phyloP scores from a whole-genome alignment of 2,797 vertebrate genomes.

The Tolypeutes matacus region DNA sequence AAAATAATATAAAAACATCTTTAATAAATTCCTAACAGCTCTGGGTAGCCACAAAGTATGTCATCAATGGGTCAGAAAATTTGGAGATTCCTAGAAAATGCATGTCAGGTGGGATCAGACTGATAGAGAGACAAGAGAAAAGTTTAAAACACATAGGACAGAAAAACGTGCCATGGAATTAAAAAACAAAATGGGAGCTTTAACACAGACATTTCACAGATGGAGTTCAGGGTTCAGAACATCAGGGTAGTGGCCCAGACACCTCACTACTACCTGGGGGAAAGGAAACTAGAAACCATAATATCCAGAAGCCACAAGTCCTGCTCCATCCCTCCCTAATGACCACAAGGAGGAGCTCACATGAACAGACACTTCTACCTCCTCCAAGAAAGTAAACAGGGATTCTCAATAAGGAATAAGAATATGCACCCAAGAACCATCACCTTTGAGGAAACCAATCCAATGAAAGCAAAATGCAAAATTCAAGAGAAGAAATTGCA shows the following conservation, averaged over 20 bases:
- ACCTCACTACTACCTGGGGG: neutral
- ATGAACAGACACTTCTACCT: neutral
- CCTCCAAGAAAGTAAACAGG: neutral
- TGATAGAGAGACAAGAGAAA: neutral
- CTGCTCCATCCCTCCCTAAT: neutral
- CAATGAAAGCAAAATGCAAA: neutral
- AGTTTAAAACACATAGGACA: neutral
- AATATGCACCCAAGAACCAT: neutral
- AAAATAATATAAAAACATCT: neutral
- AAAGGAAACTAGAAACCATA: neutral
- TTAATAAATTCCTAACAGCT: neutral
- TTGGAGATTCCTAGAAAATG: conserved; percentile 32
- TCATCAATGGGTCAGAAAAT: neutral
- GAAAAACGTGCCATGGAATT: neutral
- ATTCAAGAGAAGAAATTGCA: neutral
- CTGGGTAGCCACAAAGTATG: neutral
- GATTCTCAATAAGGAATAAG: neutral
- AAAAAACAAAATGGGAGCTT: neutral
- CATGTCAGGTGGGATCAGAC: neutral
- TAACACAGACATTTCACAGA: neutral
- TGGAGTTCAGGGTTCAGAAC: neutral
- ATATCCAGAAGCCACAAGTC: neutral
- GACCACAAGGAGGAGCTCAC: neutral
- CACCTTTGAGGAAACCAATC: neutral
- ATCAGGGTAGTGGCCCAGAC: neutral